Percentiles rank a stretch among this genome's conserved stretches.
phyloP scores from a whole-genome alignment of 2,888 invertebrate genomes.

The Cataglyphis livida region DNA sequence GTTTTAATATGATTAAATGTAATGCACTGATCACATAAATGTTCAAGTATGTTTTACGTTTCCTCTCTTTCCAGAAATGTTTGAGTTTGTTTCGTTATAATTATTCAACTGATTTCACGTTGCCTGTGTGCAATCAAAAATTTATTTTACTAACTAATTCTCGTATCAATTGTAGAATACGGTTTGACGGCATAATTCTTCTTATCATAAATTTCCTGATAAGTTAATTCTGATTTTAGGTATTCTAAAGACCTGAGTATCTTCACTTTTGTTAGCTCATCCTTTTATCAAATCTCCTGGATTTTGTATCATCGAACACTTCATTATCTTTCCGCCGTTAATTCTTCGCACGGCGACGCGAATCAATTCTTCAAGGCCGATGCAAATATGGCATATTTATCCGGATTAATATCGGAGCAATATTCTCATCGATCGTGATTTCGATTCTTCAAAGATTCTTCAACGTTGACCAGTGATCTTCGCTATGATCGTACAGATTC shows the following conservation, averaged over 20 bases:
- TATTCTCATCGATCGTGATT: constrained; percentile 4
- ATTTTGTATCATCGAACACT: neutral
- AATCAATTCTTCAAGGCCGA: constrained; percentile 28
- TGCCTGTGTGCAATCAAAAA: neutral
- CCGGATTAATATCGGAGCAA: constrained; percentile 51
- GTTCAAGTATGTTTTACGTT: neutral
- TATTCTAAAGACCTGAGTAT: constrained; percentile 5
- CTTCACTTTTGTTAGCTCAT: constrained; percentile 1
- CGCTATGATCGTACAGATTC: constrained; percentile 14
- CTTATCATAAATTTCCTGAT: neutral
- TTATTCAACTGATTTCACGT: neutral
- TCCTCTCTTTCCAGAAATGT: neutral
- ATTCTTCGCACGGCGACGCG: constrained; percentile 20
- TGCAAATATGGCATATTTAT: constrained; percentile 19
- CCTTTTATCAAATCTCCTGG: neutral
- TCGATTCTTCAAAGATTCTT: neutral
- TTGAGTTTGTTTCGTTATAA: neutral
- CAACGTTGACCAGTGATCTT: neutral
- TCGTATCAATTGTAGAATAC: neutral
- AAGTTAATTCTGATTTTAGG: neutral
- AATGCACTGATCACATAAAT: neutral
- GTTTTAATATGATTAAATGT: neutral
- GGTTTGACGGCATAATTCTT: constrained; percentile 1
- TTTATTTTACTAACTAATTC: neutral
- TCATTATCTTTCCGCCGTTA: constrained; percentile 28